Base-by-base conservation (phyloP, 64 coral and sea anemone species). In the Dendrophyllia cribrosa region DNA sequence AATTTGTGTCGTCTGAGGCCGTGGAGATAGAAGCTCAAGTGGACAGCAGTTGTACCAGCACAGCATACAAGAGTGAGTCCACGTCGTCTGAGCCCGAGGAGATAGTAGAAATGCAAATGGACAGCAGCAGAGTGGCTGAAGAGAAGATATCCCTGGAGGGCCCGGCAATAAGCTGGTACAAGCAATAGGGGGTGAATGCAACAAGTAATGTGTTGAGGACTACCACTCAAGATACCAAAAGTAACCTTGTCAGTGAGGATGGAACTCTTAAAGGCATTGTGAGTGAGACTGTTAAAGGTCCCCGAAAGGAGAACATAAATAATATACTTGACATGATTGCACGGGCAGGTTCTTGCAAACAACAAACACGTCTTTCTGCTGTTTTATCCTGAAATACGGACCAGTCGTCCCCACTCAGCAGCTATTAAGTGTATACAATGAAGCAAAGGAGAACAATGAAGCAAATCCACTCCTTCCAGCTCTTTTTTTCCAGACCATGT, bases 331-430 rank as follows among this genome's bases (percentile, higher is more conserved):
- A 49, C 72, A 12, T 15, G 43, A n/a, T n/a, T n/a, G n/a, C n/a
- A 55, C 21, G 13, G 7, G 66, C 19, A 26, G 77, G 61, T 20
- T 91, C 66, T 43, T 26, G 1, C 13, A 67, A 82, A 24, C 77
- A 91, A 48, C 77, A 82, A 82, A 69, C 17, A 51, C 89, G 80
- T 58, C 23, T 91, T 7, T 25, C 34, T 0, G 89, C 89, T 67
- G 34, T 91, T 3, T 49, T 91, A 81, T 91, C 9, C 23, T 91
- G 19, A 48, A 83, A 43, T 21, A 70, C 58, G 89, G 89, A 3
- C 89, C 89, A 51, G 69, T 83, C n/a, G 44, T 91, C 49, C 59
- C 75, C 21, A 83, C 77, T 5, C 89, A 91, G 80, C 4, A 50
- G 64, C 65, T 91, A 12, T 59, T 51, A 67, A 65, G 15, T 7